These are phyloP conservation scores for Globodera rostochiensis DNA, from an alignment of 1,140 invertebrate genomes.

Conservation along the genomic window DNA sequence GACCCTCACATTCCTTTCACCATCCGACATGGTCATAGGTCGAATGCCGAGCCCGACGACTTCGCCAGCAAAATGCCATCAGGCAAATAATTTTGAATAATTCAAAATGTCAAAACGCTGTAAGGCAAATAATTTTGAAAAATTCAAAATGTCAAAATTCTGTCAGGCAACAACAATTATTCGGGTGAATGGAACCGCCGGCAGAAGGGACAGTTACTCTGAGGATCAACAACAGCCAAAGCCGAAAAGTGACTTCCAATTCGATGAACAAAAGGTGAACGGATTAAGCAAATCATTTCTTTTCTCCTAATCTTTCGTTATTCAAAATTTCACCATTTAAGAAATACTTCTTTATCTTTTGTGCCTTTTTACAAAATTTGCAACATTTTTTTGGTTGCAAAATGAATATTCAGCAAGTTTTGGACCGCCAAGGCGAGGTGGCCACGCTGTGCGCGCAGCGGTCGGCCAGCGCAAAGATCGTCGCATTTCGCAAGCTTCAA, in stretches of 20 bases:
- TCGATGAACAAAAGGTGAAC: background rate
- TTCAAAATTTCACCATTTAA: no score
- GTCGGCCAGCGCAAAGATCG: background rate
- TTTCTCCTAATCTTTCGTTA: no score
- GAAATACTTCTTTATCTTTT: no score
- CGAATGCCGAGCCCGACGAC: background rate
- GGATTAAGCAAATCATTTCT: no score
- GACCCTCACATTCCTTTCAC: no score
- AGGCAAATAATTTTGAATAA: background rate
- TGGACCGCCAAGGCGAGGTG: background rate
- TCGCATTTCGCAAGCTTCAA: background rate
- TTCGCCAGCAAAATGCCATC: background rate
- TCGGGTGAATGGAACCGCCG: background rate
- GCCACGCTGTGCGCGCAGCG: background rate
- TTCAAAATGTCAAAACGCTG: background rate
- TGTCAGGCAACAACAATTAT: background rate
- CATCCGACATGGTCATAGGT: no score
- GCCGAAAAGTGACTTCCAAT: background rate
- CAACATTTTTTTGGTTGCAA: no score
- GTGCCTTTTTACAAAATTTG: no score
- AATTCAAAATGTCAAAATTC: background rate
- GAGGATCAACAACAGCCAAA: background rate
- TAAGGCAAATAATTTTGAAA: background rate
- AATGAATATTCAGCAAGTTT: background rate
- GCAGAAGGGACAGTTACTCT: background rate